phyloP scores from a whole-genome alignment of 2,888 invertebrate genomes.

The Ernsta delagoae region DNA sequence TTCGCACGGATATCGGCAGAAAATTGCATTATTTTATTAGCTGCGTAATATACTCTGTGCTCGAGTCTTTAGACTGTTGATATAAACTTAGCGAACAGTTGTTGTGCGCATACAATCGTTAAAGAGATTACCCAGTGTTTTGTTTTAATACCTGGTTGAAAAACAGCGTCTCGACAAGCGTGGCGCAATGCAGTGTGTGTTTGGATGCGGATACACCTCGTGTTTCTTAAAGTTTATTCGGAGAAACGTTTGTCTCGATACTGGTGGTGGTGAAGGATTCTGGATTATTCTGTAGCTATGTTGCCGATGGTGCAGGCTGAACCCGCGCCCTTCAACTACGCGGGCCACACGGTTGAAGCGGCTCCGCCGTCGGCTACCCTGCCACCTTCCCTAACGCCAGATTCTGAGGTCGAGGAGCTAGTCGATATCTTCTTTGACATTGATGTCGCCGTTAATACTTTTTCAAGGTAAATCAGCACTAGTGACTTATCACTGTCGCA shows the following conservation, averaged over 20 bases:
- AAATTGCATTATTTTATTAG: conserved; percentile 75
- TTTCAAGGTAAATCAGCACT: conserved; percentile 64
- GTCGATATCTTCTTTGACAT: conserved; percentile 81
- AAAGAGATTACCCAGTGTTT: conserved; percentile 43
- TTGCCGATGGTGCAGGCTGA: conserved; percentile 80
- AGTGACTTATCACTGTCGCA: no score
- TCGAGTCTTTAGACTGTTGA: conserved; percentile 53
- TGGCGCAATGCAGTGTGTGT: conserved; percentile 84
- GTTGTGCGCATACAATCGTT: conserved; percentile 12
- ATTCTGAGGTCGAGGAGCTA: conserved; percentile 76
- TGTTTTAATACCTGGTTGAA: conserved; percentile 47
- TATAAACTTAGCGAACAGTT: conserved; percentile 24
- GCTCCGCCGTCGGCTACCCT: conserved; percentile 68
- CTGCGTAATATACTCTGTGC: conserved; percentile 78
- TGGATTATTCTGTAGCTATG: conserved; percentile 73
- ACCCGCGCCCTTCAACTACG: conserved; percentile 73
- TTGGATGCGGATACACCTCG: conserved; percentile 73
- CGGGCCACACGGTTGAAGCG: conserved; percentile 68
- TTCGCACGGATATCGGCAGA: conserved; percentile 80
- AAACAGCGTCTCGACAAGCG: conserved; percentile 74
- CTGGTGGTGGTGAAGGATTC: conserved; percentile 60
- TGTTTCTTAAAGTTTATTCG: conserved; percentile 68
- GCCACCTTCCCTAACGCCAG: conserved; percentile 78
- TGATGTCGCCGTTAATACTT: conserved; percentile 75
- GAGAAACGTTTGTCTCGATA: conserved; percentile 61